Evolutionary conservation across 1,140 invertebrate genomes (phyloP).

Genomic region (Halesus radiatus): DNA sequence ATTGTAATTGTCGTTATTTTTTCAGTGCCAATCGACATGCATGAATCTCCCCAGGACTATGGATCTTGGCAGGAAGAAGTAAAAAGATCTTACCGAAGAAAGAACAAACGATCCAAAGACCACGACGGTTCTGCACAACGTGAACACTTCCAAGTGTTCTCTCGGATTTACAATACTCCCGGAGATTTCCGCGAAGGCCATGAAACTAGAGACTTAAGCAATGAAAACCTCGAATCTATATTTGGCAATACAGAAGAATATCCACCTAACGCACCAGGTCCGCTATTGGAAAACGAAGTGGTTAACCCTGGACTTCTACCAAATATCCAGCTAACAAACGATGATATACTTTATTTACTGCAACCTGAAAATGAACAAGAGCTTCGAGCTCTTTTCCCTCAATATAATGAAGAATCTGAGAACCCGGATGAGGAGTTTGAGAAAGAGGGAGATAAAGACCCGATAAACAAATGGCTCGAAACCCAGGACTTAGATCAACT

Average conservation of each 20-base stretch:
- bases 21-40: constrained; percentile 38
- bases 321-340: constrained; percentile 55
- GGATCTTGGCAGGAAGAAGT: constrained; percentile 48
- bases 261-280: neutral
- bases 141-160: constrained; percentile 55
- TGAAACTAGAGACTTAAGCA: constrained; percentile 58
- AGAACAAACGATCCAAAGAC: constrained; percentile 58
- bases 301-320: constrained; percentile 9
- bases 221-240: constrained; percentile 25
- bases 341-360: constrained; percentile 59
- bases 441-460: constrained; percentile 47
- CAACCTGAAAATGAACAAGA: constrained; percentile 59
- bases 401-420: constrained; percentile 50
- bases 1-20: neutral
- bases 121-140: constrained; percentile 49
- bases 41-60: constrained; percentile 31
- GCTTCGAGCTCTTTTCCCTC: constrained; percentile 54
- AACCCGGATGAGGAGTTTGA: constrained; percentile 6
- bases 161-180: constrained; percentile 63
- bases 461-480: constrained; percentile 53
- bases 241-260: constrained; percentile 35
- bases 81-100: constrained; percentile 57
- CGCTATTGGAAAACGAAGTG: constrained; percentile 5
- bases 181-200: constrained; percentile 61
- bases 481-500: constrained; percentile 52